These are phyloP conservation scores for Achatina immaculata DNA, from an alignment of 1,140 invertebrate species.

Conservation along the genomic window DNA sequence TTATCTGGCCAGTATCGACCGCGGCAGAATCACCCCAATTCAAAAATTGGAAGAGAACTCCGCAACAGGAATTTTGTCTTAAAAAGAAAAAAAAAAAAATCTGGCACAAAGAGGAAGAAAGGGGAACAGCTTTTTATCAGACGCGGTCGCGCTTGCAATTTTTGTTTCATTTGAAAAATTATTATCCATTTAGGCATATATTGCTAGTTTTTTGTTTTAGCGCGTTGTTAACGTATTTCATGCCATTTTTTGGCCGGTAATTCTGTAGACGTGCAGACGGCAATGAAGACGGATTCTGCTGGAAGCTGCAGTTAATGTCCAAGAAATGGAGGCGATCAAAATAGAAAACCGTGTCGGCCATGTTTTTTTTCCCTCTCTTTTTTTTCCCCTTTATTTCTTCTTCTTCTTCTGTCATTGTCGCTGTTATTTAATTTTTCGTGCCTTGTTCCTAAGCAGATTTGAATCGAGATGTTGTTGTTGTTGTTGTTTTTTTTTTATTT, in stretches of 20 bases:
- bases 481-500: no score
- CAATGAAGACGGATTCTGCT: slow-evolving; percentile 12
- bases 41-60: slow-evolving; percentile 13
- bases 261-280: slow-evolving; percentile 14
- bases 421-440: no score
- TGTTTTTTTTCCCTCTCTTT: not conserved
- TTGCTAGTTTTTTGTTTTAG: not conserved
- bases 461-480: no score
- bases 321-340: not conserved
- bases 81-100: not conserved
- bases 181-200: slow-evolving; percentile 15
- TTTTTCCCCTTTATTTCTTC: not conserved
- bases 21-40: slow-evolving; percentile 7
- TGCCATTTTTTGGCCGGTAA: slow-evolving; percentile 6
- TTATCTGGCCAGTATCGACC: slow-evolving; percentile 17
- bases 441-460: no score
- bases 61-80: not conserved
- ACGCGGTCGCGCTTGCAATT: slow-evolving; percentile 6
- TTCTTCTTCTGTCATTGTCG: no score
- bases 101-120: not conserved
- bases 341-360: not conserved
- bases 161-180: slow-evolving; percentile 12
- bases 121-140: not conserved
- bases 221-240: not conserved
- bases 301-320: slow-evolving; percentile 10